Evolutionary conservation across 1,140 invertebrate genomes (phyloP), one percentile per base, ranked within the genome.

Genomic region (Ceratosolen solmsi): DNA sequence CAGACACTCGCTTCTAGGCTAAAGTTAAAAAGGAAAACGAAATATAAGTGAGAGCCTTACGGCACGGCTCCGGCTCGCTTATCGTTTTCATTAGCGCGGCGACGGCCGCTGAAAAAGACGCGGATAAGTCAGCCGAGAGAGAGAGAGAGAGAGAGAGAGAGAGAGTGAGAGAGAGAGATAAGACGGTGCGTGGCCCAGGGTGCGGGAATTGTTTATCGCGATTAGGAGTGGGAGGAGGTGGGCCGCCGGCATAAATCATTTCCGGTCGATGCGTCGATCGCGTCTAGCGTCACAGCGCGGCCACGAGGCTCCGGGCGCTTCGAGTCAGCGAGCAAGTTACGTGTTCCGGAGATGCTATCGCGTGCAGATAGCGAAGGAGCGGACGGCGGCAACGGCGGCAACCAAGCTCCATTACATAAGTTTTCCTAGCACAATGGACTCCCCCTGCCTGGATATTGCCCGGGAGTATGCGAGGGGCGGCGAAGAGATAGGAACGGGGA

Each of bases 331-430:
- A 71, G 70, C 72, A n/a, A 80, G 85, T 88, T 88, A 88, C 85
- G 84, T 84, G 83, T 84, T 60, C 13, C 84, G 83, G 83, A 88
- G 86, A 87, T 87, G 74, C 51, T 87, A 88, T 88, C 86, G 84
- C 74, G 80, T 76, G 33, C 73, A 27, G 41, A 76, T 76, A 63
- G 38, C 58, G 38, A 58, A 41, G 68, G 27, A 58, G 65, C 51
- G 7, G 25, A 51, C 25, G 0, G 27, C 41, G 7, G 51, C 76
- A 38, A 41, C 33, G 30, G 13, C 38, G 25, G 4, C 38, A 30
- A 13, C n/a, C 46, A 36, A 41, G 46, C 72, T 70, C 75, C 76
- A 86, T 89, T 88, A 88, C 84, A 85, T 89, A 89, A 88, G 86
- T 79, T 84, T 85, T 85, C 82, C 83, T 74, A 77, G 80, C 79